phyloP scores from a whole-genome alignment of 2,888 invertebrate genomes.

The Carabus problematicus region DNA sequence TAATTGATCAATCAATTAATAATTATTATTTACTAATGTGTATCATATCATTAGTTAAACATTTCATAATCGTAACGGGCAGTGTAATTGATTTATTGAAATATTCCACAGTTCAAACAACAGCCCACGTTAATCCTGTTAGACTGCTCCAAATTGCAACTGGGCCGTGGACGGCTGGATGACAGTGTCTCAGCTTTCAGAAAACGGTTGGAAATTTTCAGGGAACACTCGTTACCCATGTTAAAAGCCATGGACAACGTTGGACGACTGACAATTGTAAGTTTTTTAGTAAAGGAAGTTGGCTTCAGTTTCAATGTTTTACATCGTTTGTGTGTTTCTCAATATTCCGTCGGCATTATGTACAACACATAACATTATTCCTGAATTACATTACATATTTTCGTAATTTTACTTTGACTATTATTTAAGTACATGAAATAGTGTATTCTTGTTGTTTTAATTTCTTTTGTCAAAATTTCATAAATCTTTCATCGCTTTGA shows the following conservation, averaged over 20 bases:
- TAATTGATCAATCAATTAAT: too few species aligned
- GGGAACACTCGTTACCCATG: constrained; percentile 88
- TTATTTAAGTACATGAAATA: too few species aligned
- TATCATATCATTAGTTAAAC: too few species aligned
- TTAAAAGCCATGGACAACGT: constrained; percentile 83
- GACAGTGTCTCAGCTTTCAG: constrained; percentile 88
- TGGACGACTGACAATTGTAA: constrained; percentile 83
- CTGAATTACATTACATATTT: too few species aligned
- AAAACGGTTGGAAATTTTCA: constrained; percentile 82
- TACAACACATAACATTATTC: too few species aligned
- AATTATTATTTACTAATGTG: too few species aligned
- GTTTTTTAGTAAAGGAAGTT: constrained; percentile 50
- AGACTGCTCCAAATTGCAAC: constrained; percentile 90
- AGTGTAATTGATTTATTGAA: background rate
- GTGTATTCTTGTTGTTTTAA: too few species aligned
- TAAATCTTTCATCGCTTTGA: too few species aligned
- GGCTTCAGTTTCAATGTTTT: background rate
- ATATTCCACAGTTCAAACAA: constrained; percentile 70
- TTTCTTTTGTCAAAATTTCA: too few species aligned
- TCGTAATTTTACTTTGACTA: too few species aligned
- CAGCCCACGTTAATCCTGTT: constrained; percentile 82
- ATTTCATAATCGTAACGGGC: too few species aligned
- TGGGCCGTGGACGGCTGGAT: constrained; percentile 83
- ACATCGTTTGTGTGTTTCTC: background rate
- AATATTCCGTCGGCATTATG: too few species aligned